Conservation (phyloP, 2,113 vertebrate species). For the Pollimyrus isidori region DNA sequence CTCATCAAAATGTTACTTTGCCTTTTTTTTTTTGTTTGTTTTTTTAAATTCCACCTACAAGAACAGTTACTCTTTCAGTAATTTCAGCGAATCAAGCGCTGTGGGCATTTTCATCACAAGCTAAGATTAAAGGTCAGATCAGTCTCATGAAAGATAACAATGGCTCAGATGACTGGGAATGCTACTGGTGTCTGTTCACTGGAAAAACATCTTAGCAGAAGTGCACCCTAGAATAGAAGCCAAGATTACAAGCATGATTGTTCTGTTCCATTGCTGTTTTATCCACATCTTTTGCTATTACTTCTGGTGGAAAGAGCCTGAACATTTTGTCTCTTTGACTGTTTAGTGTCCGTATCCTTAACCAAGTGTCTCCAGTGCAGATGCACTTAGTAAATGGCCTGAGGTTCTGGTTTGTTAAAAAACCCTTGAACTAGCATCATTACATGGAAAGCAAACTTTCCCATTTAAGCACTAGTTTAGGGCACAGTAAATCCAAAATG, state of each 20-base stretch:
- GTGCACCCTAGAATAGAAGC: not conserved
- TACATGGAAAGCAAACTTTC: not conserved
- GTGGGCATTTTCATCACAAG: not conserved
- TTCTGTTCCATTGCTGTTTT: not conserved
- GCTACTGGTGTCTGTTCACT: not conserved
- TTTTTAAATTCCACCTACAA: not conserved
- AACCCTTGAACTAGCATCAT: not conserved
- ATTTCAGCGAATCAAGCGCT: not conserved
- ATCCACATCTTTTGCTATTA: not conserved
- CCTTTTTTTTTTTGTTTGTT: not conserved
- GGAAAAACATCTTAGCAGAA: not conserved
- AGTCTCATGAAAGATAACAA: not conserved
- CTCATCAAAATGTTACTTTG: not conserved
- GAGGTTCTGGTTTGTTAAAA: not conserved
- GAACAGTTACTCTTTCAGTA: not conserved
- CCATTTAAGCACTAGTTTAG: not conserved
- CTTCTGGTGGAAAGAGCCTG: not conserved
- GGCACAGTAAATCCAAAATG: not conserved
- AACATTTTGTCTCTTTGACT: not conserved
- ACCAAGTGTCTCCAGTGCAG: not conserved
- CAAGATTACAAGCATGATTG: not conserved
- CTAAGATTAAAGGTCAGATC: not conserved
- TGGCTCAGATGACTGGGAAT: not conserved
- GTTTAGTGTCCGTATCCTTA: not conserved
- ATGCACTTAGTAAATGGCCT: not conserved